A percentile compares a stretch with the other conserved stretches of the same genome.
Evolutionary conservation across 2,888 invertebrate genomes (phyloP).

Genomic region (Amphiduros pacificus): DNA sequence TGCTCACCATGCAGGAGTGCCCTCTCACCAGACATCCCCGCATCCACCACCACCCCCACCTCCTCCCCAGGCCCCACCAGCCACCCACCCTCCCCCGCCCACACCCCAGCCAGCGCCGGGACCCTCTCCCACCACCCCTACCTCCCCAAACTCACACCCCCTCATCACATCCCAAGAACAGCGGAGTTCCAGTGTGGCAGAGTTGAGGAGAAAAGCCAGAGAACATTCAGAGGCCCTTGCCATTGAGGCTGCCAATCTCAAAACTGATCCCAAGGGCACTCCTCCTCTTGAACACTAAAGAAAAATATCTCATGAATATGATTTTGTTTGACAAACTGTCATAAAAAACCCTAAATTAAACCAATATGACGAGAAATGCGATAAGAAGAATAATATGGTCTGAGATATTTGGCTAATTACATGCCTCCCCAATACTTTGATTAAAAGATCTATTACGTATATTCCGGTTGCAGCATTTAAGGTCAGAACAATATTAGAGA

Average conservation of each 20-base stretch:
- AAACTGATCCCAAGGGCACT: neutral
- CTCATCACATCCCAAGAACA: constrained; percentile 59
- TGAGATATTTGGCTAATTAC: too few species aligned
- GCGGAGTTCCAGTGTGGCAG: constrained; percentile 85
- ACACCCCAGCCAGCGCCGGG: constrained; percentile 6
- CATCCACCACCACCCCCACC: constrained; percentile 28
- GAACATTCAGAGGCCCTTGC: constrained; percentile 83
- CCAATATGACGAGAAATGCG: too few species aligned
- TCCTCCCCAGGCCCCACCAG: constrained; percentile 7
- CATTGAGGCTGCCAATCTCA: constrained; percentile 11
- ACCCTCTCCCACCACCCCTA: constrained; percentile 4
- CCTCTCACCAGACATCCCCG: constrained; percentile 1
- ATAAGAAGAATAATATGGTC: too few species aligned
- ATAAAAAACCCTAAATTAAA: too few species aligned
- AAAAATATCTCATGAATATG: neutral
- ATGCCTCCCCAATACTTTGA: too few species aligned
- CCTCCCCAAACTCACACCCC: constrained; percentile 1
- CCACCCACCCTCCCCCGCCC: constrained; percentile 11
- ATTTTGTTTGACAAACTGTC: too few species aligned
- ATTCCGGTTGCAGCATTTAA: too few species aligned
- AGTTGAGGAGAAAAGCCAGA: constrained; percentile 87
- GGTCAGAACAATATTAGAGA: too few species aligned
- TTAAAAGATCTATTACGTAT: too few species aligned
- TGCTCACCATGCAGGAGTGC: neutral
- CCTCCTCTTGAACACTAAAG: neutral